phyloP scores from a whole-genome alignment of 2,888 invertebrate genomes.

The Elaeidobius kamerunicus region DNA sequence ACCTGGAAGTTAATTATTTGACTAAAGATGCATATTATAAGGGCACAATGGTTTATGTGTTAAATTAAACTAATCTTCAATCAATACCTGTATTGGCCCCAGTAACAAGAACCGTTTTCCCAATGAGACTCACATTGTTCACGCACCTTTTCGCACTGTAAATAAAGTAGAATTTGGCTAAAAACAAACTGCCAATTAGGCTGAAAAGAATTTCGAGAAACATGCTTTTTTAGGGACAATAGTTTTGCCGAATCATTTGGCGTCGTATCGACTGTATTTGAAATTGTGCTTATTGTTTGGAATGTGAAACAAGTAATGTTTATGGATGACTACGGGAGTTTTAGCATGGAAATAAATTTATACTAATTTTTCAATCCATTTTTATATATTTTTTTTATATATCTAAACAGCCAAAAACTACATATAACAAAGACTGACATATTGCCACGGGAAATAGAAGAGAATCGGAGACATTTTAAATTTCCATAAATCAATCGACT shows the following conservation, averaged over 20 bases:
- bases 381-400: too few species aligned
- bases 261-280: neutral
- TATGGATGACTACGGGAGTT: too few species aligned
- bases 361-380: too few species aligned
- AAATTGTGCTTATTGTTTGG: neutral
- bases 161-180: slow-evolving; percentile 18
- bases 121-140: slow-evolving; percentile 21
- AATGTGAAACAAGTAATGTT: too few species aligned
- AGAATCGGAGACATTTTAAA: too few species aligned
- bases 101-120: slow-evolving; percentile 25
- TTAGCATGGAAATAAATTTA: too few species aligned
- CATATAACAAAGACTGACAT: too few species aligned
- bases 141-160: slow-evolving; percentile 15
- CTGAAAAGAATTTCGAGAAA: slow-evolving; percentile 7
- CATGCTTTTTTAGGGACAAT: slow-evolving; percentile 9
- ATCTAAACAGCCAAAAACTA: too few species aligned
- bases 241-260: neutral
- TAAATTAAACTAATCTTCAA: neutral
- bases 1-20: slow-evolving; percentile 38
- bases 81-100: slow-evolving; percentile 26
- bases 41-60: neutral
- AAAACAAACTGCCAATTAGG: slow-evolving; percentile 7
- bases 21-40: neutral
- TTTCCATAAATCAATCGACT: too few species aligned
- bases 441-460: too few species aligned